Base-by-base conservation (phyloP, 2,797 vertebrate genomes). In the Melanotaenia maccullochi region DNA sequence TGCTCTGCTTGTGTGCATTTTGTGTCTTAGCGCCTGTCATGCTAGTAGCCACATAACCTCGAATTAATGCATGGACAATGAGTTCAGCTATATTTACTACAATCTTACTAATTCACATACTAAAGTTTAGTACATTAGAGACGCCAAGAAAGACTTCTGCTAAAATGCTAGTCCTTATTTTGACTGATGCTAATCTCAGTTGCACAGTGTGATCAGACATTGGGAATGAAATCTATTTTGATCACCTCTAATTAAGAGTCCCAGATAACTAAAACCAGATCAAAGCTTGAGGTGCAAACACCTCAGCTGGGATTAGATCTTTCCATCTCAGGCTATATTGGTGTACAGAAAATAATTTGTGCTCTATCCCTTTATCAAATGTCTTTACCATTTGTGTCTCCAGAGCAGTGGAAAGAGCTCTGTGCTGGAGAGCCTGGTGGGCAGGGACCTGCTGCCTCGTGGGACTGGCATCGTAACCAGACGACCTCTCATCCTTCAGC, bases 351-450 rank as follows among this genome's bases (percentile, higher is more conserved):
- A 38, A 9, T 8, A 14, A 2, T 40, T 9, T n/a, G 18, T 12
- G 20, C 38, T 57, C 22, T 13, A 11, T 12, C 2, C 1, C 3
- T 24, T 16, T 35, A 28, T 66, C 36, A 22, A 3, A 0, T 12
- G 0, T 70, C 1, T 64, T 0, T 47, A 0, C 44, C 0, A 24
- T 40, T 75, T 75, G 87, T 73, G 67, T 92, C 90, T 94, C 70
- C 95, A 99, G 98, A 99, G 98, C 92, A 99, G 98, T 68, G 98
- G 98, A 9, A 99, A 99, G 90, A 99, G 98, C 92, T 99, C 98
- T 0, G 98, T 99, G 73, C 90, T 99, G 87, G 98, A 99, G 93
- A 99, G 97, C 88, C 94, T 99, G 68, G 98, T 99, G 72, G 98
- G 98, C 40, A 91, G 95, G 72, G 98, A 99, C 92, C 95, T 99